Base-by-base conservation (phyloP, 92 coral and sea anemone species). In the Porites lobata region DNA sequence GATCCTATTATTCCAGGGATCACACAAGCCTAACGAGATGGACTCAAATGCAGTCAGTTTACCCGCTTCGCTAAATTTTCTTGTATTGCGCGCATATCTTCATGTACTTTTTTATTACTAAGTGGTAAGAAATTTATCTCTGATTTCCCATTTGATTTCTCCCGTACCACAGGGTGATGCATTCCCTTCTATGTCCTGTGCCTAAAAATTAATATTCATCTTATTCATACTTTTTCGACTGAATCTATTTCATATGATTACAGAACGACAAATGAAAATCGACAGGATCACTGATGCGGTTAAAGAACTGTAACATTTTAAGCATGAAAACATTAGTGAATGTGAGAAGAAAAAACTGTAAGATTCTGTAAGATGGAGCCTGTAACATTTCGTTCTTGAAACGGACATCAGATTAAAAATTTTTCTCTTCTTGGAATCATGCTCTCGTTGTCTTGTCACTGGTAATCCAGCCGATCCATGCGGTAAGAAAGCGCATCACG, bases 1-100 rank as follows among this genome's bases (percentile, higher is more conserved):
- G 57, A 68, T 85, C 77, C 89, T 0, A 9, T 20, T 13, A 78
- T 90, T 90, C 78, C 86, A 80, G 52, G 53, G 75, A 66, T 80
- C 85, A 67, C 85, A 65, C 85, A 80, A 68, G 65, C 8, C 76
- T 51, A 4, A 43, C 64, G 14, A 47, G 24, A 76, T 0, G 24
- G n/a, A 15, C 51, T 51, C 47, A 2, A 67, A 19, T 67, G 10
- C 18, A 24, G 4, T 14, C 61, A 24, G 56, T 18, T 13, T 72
- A 43, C 24, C 77, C 10, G 24, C 4, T 21, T 67, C 38, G 17
- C 24, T 47, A 21, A 11, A 6, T 24, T 67, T 67, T 10, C 14
- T 67, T 67, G 43, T 67, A 6, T 11, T 67, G 61, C 5, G 61
- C 61, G 12, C 61, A 56, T 56, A 56, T 56, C 61, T 10, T 10